phyloP scores from a whole-genome alignment of 2,797 vertebrate species.

The Gallinago solitaria region DNA sequence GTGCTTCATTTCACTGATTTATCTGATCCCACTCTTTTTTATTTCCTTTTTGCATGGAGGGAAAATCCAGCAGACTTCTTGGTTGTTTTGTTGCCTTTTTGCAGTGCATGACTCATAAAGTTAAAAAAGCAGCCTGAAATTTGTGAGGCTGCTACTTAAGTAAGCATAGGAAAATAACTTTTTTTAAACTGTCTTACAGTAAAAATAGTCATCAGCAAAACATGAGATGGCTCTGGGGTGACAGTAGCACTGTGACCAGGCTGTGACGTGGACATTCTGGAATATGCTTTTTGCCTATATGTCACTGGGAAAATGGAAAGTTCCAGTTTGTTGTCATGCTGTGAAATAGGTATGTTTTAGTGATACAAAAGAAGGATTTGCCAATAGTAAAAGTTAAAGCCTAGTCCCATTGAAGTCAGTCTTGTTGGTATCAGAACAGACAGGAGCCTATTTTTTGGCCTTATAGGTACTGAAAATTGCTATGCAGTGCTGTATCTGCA shows the following conservation, averaged over 20 bases:
- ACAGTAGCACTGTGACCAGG: neutral
- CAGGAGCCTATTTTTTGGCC: neutral
- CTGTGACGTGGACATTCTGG: neutral
- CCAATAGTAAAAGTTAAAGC: neutral
- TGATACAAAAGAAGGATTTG: neutral
- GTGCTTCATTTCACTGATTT: constrained; percentile 1
- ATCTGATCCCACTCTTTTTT: neutral
- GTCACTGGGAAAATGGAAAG: neutral
- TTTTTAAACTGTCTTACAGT: neutral
- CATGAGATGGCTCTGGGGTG: neutral
- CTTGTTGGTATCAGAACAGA: neutral
- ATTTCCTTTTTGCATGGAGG: neutral
- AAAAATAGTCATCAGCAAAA: constrained; percentile 13
- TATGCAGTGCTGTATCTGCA: neutral
- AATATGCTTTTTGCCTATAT: neutral
- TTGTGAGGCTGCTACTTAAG: neutral
- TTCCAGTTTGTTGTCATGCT: neutral
- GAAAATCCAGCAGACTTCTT: neutral
- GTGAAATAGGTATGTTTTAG: neutral
- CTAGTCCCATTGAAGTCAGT: neutral
- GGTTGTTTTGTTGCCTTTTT: constrained; percentile 28
- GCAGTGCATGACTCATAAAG: constrained; percentile 25
- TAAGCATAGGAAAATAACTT: neutral
- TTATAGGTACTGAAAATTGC: neutral
- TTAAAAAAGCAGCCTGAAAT: constrained; percentile 35